These are phyloP conservation scores for Ischnura elegans DNA, from an alignment of 2,888 invertebrate genomes.

Conservation along the genomic window DNA sequence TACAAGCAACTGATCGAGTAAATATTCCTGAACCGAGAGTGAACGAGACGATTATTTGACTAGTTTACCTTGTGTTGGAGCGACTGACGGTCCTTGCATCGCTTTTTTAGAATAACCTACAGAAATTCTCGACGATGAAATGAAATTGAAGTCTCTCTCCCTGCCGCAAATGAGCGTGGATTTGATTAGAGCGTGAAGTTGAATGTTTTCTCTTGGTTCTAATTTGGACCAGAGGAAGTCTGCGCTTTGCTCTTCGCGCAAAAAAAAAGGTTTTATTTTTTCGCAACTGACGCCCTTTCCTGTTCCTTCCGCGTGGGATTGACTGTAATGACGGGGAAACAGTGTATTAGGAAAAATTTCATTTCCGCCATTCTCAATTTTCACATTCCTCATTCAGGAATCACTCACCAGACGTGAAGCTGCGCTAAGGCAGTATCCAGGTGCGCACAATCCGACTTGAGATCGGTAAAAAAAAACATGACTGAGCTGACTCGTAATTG, in stretches of 20 bases:
- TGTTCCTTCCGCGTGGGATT: background rate
- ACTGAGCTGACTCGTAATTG: no score
- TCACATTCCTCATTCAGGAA: background rate
- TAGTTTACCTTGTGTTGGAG: no score
- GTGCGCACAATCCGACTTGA: no score
- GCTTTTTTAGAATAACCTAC: no score
- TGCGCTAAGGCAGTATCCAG: no score
- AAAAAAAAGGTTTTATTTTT: background rate
- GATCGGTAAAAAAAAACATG: no score
- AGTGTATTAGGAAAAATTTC: background rate
- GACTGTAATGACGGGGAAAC: background rate
- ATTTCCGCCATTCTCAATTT: background rate
- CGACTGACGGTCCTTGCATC: no score
- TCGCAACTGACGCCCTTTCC: background rate
- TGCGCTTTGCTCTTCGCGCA: background rate
- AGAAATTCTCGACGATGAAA: background rate
- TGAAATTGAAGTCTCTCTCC: background rate
- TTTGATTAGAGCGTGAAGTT: conserved; percentile 28
- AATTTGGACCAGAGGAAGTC: background rate
- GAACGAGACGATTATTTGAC: no score
- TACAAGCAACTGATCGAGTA: no score
- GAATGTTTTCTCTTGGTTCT: background rate
- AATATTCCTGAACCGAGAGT: no score
- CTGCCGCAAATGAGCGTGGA: background rate
- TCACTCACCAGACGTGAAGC: background rate